Base-by-base conservation (phyloP, 1,140 invertebrate genomes). In the Akabosia matsudoensis region DNA sequence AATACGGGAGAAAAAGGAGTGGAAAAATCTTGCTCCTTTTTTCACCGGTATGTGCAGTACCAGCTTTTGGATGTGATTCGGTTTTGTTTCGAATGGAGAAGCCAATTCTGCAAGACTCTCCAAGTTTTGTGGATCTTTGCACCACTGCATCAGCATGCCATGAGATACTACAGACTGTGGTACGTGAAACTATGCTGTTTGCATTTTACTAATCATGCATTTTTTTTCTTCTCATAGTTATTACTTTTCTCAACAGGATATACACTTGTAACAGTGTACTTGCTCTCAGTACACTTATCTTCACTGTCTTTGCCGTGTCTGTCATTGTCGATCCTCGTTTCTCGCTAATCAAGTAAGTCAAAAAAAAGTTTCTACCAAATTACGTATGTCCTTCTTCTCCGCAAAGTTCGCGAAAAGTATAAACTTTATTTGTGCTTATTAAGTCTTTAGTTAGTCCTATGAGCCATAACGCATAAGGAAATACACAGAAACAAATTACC, bases 211-310 rank as follows among this genome's bases (percentile, higher is more conserved):
- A 7, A 7, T 28, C 3, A 13, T 33, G 34, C 14, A 7, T 33
- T 71, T 71, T 16, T 71, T 10, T 10, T 14, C 13, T 31, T 31
- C 24, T 33, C n/a, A 31, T 31, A 14, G 87, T 89, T 95, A 83
- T 95, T 93, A n/a, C n/a, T n/a, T n/a, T n/a, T n/a, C n/a, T n/a
- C n/a, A n/a, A n/a, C n/a, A n/a, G n/a, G 93, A 95, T 95, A 84
- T 95, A 95, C 88, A 92, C 92, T 83, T 94, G 92, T 90, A 95
- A 95, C 87, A 90, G 91, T 84, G 92, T 92, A 78, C 88, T 95
- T 83, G 87, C 95, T 84, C 88, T 92, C 77, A 91, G 91, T 83
- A 92, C 92, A 82, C 84, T 94, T 67, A 91, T 92, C 31, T 94
- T 95, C 84, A 89, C 90, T 78, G 90, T 90, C 52, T 91, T 92